Conservation (phyloP, 2,113 vertebrate genomes). For the Ammodytes dubius region DNA sequence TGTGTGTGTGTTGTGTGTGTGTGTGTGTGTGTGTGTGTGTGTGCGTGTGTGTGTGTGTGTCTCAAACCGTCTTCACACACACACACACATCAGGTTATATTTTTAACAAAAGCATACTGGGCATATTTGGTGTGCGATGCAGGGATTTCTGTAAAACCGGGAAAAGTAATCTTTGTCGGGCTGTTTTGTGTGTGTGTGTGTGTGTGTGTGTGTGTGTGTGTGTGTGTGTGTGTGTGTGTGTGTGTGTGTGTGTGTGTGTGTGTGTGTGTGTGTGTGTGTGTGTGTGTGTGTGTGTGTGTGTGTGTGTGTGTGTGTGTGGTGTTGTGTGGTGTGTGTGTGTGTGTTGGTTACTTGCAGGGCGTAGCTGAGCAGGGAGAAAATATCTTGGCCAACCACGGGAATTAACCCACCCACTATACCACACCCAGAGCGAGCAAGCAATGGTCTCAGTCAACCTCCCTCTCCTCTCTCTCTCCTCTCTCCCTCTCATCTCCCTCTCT, state of each 20-base stretch:
- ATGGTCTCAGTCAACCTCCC: conserved; percentile 35
- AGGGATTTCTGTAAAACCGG: conserved; percentile 53
- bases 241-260: conserved; percentile 14
- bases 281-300: conserved; percentile 45
- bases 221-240: conserved; percentile 27
- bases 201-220: conserved; percentile 19
- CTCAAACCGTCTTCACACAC: conserved; percentile 31
- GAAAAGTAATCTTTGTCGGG: conserved; percentile 40
- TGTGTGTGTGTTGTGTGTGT: conserved; percentile 7
- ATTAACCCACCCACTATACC: conserved; percentile 80
- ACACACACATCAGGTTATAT: conserved; percentile 53
- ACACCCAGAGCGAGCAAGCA: conserved; percentile 71
- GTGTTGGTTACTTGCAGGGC: conserved; percentile 68
- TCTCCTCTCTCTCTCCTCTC: conserved; percentile 25
- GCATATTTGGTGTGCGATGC: conserved; percentile 64
- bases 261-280: conserved; percentile 24
- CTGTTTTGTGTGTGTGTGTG: conserved; percentile 17
- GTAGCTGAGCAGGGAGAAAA: conserved; percentile 83
- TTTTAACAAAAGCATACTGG: conserved; percentile 70
- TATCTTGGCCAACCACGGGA: conserved; percentile 75
- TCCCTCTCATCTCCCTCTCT: conserved; percentile 45
- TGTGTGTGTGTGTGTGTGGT: conserved; percentile 57
- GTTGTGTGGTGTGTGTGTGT: conserved; percentile 51
- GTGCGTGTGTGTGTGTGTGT: conserved; percentile 38
- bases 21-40: conserved; percentile 4